Base-by-base conservation (phyloP, 2,888 invertebrate species). In the Mythimna vitellina region DNA sequence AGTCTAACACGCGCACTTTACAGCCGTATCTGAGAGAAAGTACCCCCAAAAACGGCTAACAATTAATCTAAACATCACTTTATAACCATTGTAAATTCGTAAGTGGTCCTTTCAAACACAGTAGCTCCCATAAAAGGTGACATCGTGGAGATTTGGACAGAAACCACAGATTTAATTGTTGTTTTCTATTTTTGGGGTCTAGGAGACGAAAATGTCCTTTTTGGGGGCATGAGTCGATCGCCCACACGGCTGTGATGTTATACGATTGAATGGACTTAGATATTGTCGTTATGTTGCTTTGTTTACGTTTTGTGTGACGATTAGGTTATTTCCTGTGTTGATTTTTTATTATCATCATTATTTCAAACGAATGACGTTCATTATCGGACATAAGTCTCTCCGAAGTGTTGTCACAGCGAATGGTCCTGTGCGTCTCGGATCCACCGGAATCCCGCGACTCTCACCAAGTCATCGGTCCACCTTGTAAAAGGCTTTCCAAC, bases 91-190 rank as follows among this genome's bases (percentile, higher is more conserved):
- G 84, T 84, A 70, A 70, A 74, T 67, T 66, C 83, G 70, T 86
- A 89, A 89, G 84, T 88, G 86, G 90, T 83, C 83, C 91, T 84
- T 86, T 82, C 78, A 86, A 85, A 87, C 88, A 89, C 90, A 83
- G 92, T 90, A 90, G 91, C 90, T 54, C 53, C 79, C 69, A 86
- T 89, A 85, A 89, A 91, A 82, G 90, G 80, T 84, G 70, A 81
- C 81, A 84, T 91, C 92, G 91, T 92, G 92, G 86, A 80, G 83
- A 89, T 92, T 89, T 89, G 89, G 90, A 87, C 89, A 87, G 87
- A 90, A 91, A 88, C 53, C 87, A 83, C 86, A 71, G 74, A 64
- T 88, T 88, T 89, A 86, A 80, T 85, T 85, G 83, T 76, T 83
- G 71, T 72, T 66, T 70, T 68, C 85, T 81, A 76, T 83, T 84